Percentiles rank a stretch among this genome's conserved stretches.
Evolutionary conservation across 2,888 invertebrate genomes (phyloP).

Genomic region (Lutraria lutraria): DNA sequence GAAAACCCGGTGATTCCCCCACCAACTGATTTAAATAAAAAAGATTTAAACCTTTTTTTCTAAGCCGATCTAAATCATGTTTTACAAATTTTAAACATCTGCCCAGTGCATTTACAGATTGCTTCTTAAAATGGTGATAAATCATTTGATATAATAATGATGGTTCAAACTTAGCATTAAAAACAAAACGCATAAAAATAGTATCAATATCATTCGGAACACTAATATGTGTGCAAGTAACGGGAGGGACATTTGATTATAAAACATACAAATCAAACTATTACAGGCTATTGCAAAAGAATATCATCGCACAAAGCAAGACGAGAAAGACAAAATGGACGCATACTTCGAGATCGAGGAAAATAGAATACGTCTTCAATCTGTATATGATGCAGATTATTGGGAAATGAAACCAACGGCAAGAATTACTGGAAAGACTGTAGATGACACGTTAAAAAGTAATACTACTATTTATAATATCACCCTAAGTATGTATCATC

Average conservation of each 20-base stretch:
- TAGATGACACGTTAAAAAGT: background rate
- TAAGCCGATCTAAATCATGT: no score
- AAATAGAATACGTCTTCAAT: background rate
- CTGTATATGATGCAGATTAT: background rate
- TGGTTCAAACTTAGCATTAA: no score
- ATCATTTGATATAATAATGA: no score
- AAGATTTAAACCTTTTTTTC: no score
- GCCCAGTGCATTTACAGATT: no score
- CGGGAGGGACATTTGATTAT: background rate
- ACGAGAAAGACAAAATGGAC: background rate
- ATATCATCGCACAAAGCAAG: background rate
- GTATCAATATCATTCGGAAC: no score
- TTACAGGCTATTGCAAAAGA: conserved; percentile 19
- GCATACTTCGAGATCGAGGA: background rate
- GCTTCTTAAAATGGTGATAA: no score
- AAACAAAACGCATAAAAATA: no score
- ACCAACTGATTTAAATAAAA: background rate
- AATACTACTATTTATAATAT: background rate
- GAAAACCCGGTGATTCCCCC: background rate
- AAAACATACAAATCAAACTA: background rate
- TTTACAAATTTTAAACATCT: no score
- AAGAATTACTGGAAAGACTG: conserved; percentile 19
- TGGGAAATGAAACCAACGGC: conserved; percentile 34
- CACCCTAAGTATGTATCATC: background rate
- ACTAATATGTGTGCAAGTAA: no score